Evolutionary conservation across 2,888 invertebrate genomes (phyloP).

Genomic region (Sinelater perroti): DNA sequence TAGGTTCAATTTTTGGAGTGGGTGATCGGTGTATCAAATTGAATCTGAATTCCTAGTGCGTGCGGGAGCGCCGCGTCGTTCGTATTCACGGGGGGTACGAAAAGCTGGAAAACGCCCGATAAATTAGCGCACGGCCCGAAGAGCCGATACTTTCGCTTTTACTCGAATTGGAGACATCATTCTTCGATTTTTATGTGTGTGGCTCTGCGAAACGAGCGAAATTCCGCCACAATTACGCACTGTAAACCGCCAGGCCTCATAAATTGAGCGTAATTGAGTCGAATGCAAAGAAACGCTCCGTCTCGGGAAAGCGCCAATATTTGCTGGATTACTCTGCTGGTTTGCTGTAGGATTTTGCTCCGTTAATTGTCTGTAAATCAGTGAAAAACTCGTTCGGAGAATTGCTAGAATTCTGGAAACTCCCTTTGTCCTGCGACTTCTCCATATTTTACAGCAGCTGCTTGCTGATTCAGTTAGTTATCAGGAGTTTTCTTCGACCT

Average conservation of each 20-base stretch:
- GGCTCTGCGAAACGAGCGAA: conserved; percentile 20
- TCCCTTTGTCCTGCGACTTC: too few relatives aligned
- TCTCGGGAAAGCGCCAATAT: conserved; percentile 15
- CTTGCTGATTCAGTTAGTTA: too few relatives aligned
- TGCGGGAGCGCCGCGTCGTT: too few relatives aligned
- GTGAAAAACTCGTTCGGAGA: background rate
- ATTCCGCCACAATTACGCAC: conserved; percentile 23
- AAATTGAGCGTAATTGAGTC: conserved; percentile 20
- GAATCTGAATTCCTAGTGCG: too few relatives aligned
- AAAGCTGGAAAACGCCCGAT: too few relatives aligned
- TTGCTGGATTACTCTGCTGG: conserved; percentile 11
- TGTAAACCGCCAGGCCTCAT: conserved; percentile 23
- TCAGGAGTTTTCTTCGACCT: too few relatives aligned
- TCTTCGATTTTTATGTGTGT: conserved; percentile 20
- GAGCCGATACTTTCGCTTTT: too few relatives aligned
- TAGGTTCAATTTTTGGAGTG: too few relatives aligned
- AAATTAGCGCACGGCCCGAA: too few relatives aligned
- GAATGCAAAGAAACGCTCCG: conserved; percentile 20
- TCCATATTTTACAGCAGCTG: too few relatives aligned
- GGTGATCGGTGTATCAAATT: too few relatives aligned
- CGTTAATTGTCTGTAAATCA: background rate
- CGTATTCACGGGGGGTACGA: too few relatives aligned
- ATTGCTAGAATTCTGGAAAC: background rate
- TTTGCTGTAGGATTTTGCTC: conserved; percentile 4
- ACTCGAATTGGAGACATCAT: conserved; percentile 7